These are phyloP conservation scores for Podabrus alpinus DNA, from an alignment of 2,888 invertebrate species.

Conservation along the genomic window DNA sequence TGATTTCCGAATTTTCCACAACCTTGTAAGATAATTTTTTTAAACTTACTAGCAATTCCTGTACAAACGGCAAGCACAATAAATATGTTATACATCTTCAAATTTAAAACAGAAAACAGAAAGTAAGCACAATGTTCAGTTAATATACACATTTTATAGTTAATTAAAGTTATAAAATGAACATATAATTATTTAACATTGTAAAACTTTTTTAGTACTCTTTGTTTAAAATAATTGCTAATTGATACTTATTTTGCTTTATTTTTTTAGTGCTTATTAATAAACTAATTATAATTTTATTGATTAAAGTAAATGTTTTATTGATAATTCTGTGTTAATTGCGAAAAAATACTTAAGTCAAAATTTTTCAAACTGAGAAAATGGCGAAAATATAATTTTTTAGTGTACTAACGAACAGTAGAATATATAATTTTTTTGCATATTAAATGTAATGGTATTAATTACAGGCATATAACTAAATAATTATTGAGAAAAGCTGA, in stretches of 20 bases:
- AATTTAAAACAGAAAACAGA: background rate
- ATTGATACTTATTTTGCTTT: background rate
- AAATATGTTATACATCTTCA: background rate
- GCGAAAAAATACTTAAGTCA: too few species aligned
- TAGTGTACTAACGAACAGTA: too few species aligned
- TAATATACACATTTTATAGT: background rate
- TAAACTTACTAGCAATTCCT: background rate
- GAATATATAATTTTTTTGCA: too few species aligned
- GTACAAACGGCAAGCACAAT: background rate
- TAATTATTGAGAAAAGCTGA: too few species aligned
- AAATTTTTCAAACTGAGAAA: too few species aligned
- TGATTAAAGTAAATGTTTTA: background rate
- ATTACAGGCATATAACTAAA: too few species aligned
- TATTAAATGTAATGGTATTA: too few species aligned
- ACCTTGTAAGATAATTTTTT: background rate
- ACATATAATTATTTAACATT: background rate
- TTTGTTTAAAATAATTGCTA: background rate
- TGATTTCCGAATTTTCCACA: background rate
- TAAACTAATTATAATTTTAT: background rate
- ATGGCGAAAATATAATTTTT: too few species aligned
- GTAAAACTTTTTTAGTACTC: background rate
- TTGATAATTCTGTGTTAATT: background rate
- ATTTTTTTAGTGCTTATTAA: background rate
- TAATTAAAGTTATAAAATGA: background rate
- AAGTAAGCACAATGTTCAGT: background rate